Percentiles rank a stretch among this genome's conserved stretches.
These are phyloP conservation scores for Nomada fabriciana DNA, from an alignment of 2,888 invertebrate species.

Conservation along the genomic window DNA sequence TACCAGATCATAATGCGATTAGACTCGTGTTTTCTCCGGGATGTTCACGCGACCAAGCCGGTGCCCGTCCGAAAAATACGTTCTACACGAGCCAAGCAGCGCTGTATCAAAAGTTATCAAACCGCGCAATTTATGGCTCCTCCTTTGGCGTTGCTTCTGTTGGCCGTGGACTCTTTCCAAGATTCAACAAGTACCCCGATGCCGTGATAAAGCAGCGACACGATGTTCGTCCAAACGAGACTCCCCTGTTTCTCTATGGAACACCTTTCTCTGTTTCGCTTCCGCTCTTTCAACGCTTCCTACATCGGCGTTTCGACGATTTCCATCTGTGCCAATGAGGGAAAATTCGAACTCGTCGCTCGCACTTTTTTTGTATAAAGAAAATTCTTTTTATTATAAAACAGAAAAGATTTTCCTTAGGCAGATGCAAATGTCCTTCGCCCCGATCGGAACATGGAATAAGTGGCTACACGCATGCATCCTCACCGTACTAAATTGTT, in stretches of 20 bases:
- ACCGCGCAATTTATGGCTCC: conserved; percentile 42
- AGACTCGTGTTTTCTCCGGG: conserved; percentile 60
- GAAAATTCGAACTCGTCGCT: too few species aligned
- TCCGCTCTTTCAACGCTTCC: background rate
- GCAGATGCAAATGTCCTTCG: too few species aligned
- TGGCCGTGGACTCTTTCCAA: conserved; percentile 64
- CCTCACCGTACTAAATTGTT: too few species aligned
- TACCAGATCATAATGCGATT: conserved; percentile 68
- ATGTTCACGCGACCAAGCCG: conserved; percentile 7
- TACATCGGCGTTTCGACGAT: too few species aligned
- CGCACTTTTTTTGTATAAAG: too few species aligned
- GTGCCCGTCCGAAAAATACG: conserved; percentile 32
- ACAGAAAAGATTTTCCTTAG: too few species aligned
- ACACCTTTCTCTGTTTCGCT: background rate
- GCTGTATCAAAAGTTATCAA: conserved; percentile 46
- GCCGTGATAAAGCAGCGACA: conserved; percentile 54
- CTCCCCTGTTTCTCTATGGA: conserved; percentile 38
- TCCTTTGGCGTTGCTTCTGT: conserved; percentile 24
- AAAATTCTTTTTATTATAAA: too few species aligned
- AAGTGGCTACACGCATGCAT: too few species aligned
- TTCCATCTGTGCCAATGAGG: too few species aligned
- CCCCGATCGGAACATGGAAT: too few species aligned
- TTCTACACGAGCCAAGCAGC: conserved; percentile 25
- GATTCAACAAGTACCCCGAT: conserved; percentile 67
- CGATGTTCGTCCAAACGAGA: conserved; percentile 26